These are phyloP conservation scores for Lasioglossum albipes DNA, from an alignment of 1,140 invertebrate genomes.

Conservation along the genomic window DNA sequence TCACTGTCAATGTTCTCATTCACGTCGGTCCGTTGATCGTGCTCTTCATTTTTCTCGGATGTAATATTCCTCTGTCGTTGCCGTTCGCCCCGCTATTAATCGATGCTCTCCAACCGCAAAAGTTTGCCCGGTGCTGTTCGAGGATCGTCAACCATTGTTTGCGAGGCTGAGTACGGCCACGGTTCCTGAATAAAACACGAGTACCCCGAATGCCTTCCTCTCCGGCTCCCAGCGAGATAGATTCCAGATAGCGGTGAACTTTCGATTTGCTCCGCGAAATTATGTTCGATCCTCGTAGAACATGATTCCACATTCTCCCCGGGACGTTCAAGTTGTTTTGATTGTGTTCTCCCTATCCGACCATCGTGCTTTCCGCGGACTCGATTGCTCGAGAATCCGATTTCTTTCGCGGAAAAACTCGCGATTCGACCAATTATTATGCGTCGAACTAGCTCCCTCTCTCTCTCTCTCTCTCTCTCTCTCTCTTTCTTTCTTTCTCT, in stretches of 20 bases:
- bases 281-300: not conserved
- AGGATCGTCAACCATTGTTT: constrained; percentile 8
- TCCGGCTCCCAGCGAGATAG: not conserved
- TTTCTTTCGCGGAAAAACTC: too few relatives aligned
- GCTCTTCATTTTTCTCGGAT: not conserved
- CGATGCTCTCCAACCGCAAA: not conserved
- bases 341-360: too few relatives aligned
- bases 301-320: too few relatives aligned
- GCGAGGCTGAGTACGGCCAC: not conserved
- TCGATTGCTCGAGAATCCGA: too few relatives aligned
- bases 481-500: too few relatives aligned
- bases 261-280: constrained; percentile 3
- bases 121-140: not conserved
- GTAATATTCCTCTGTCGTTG: not conserved
- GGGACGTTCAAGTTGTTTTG: too few relatives aligned
- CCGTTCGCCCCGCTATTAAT: not conserved
- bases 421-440: too few relatives aligned
- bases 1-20: not conserved
- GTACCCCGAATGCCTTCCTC: not conserved
- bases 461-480: too few relatives aligned
- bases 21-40: not conserved
- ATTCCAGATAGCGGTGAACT: not conserved
- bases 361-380: too few relatives aligned
- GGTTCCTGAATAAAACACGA: constrained; percentile 3
- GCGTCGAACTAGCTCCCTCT: too few relatives aligned